Evolutionary conservation across 2,797 vertebrate species (phyloP).

Genomic region (Leptatherina wallacei): DNA sequence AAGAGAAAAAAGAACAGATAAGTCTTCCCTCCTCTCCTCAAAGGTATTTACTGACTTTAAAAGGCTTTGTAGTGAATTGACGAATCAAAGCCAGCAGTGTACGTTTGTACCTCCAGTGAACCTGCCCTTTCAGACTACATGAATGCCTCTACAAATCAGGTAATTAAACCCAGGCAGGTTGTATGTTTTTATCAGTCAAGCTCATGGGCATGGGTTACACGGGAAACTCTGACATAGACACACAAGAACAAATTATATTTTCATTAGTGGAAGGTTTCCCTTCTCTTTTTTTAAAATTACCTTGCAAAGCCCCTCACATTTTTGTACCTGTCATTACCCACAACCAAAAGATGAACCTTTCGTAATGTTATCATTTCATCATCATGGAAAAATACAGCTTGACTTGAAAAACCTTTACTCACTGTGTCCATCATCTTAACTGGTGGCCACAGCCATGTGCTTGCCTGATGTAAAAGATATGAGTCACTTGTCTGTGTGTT

Average conservation of each 20-base stretch:
- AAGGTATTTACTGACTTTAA: constrained; percentile 35
- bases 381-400: constrained; percentile 54
- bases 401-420: constrained; percentile 19
- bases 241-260: constrained; percentile 50
- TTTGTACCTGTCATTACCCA: constrained; percentile 43
- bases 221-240: constrained; percentile 28
- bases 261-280: constrained; percentile 57
- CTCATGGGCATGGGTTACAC: constrained; percentile 27
- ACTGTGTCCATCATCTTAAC: constrained; percentile 36
- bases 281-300: constrained; percentile 25
- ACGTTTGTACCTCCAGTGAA: constrained; percentile 62
- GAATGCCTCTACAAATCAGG: constrained; percentile 52
- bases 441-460: constrained; percentile 54
- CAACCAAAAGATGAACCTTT: constrained; percentile 18
- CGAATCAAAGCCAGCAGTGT: constrained; percentile 52
- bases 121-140: constrained; percentile 55
- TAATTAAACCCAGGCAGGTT: constrained; percentile 68
- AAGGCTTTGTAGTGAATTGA: constrained; percentile 47
- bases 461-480: constrained; percentile 59
- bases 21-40: constrained; percentile 5
- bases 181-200: constrained; percentile 57
- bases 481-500: constrained; percentile 68
- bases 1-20: neutral
- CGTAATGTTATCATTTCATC: constrained; percentile 55
- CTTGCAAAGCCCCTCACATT: constrained; percentile 24